Percentiles rank a stretch among this genome's conserved stretches.
Evolutionary conservation across 2,113 vertebrate genomes (phyloP).

Genomic region (Stegostoma tigrinum): DNA sequence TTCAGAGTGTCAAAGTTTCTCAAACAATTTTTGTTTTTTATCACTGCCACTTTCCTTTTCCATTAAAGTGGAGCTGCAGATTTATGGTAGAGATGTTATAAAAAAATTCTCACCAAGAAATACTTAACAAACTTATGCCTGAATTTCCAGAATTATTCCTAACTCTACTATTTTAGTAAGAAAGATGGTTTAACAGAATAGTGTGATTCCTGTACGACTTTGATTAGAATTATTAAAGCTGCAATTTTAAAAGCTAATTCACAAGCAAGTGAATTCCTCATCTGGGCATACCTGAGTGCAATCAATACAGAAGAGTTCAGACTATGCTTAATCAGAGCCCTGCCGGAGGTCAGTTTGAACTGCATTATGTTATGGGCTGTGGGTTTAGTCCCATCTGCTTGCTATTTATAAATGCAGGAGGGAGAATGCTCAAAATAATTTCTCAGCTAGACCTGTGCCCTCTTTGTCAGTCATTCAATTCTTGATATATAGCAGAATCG

Average conservation of each 20-base stretch:
- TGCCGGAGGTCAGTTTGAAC: neutral
- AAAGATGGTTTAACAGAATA: too few relatives aligned
- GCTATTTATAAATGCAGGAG: neutral
- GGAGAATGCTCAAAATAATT: neutral
- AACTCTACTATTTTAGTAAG: neutral
- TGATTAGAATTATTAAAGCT: too few relatives aligned
- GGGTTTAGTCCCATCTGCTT: neutral
- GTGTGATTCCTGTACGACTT: neutral
- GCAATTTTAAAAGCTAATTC: neutral
- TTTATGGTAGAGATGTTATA: neutral
- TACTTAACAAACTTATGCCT: neutral
- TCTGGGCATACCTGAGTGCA: neutral
- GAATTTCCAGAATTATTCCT: neutral
- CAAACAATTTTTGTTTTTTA: too few relatives aligned
- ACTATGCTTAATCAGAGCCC: neutral
- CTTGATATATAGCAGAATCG: too few relatives aligned
- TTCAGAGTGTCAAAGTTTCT: too few relatives aligned
- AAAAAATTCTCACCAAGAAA: neutral
- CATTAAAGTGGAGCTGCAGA: neutral
- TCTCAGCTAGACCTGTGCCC: neutral
- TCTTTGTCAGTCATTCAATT: neutral
- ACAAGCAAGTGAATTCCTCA: neutral
- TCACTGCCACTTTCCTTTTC: neutral
- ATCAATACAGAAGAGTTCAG: neutral
- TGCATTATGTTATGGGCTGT: neutral